These are phyloP conservation scores for Zonitis immaculata DNA, from an alignment of 2,888 invertebrate genomes.

Conservation along the genomic window DNA sequence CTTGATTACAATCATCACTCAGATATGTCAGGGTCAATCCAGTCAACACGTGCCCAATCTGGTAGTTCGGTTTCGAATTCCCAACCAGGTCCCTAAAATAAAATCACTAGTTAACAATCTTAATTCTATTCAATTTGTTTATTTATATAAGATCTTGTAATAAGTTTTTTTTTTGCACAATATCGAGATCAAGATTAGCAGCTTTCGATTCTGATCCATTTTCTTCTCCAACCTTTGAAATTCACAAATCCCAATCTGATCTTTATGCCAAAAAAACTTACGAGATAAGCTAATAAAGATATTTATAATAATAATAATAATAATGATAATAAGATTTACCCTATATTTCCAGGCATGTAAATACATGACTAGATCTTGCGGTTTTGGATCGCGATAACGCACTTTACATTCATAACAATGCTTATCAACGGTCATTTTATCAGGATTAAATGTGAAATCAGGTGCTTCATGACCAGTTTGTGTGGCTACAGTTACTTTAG, in stretches of 20 bases:
- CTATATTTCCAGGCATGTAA: slow-evolving; percentile 92
- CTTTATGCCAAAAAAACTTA: no score
- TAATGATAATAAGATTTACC: slow-evolving; percentile 49
- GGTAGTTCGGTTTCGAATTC: slow-evolving; percentile 89
- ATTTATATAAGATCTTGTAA: no score
- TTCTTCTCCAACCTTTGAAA: no score
- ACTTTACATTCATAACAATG: slow-evolving; percentile 93
- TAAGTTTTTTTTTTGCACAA: no score
- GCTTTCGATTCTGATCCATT: no score
- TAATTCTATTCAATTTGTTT: no score
- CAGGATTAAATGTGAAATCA: slow-evolving; percentile 60
- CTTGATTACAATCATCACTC: slow-evolving; percentile 39
- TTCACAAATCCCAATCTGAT: no score
- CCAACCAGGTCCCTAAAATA: slow-evolving; percentile 84
- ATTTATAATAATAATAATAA: no score
- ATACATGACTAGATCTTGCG: slow-evolving; percentile 91
- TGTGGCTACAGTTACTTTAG: slow-evolving; percentile 72
- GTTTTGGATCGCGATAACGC: slow-evolving; percentile 85
- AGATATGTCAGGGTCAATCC: slow-evolving; percentile 65
- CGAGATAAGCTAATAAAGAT: no score
- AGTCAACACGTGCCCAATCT: slow-evolving; percentile 85
- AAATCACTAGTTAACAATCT: no score
- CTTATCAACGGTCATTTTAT: slow-evolving; percentile 73
- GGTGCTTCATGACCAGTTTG: slow-evolving; percentile 79
- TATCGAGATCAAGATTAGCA: no score